Conservation (phyloP, 2,797 vertebrate genomes). For the Cynopterus sphinx region DNA sequence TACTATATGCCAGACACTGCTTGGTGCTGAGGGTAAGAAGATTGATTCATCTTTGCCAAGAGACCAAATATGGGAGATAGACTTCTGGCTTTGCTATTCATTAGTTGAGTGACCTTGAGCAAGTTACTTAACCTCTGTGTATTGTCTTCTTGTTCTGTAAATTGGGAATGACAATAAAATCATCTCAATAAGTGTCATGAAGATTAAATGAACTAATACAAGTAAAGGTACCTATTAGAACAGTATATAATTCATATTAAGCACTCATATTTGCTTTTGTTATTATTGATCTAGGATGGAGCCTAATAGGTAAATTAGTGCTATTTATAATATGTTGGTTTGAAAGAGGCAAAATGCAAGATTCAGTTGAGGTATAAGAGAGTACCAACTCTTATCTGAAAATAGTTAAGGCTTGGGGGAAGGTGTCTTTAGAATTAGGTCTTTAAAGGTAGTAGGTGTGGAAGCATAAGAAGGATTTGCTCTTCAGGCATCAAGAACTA, state of each 20-base stretch:
- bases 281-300: neutral
- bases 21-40: neutral
- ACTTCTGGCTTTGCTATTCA: neutral
- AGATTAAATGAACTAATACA: neutral
- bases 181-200: neutral
- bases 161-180: neutral
- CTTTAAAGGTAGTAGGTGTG: neutral
- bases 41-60: neutral
- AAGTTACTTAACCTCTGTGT: neutral
- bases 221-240: neutral
- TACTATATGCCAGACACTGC: neutral
- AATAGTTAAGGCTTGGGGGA: neutral
- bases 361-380: neutral
- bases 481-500: neutral
- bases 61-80: neutral
- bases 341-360: neutral
- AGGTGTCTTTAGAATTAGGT: conserved; percentile 8
- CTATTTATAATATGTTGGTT: neutral
- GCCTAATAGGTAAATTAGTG: neutral
- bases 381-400: neutral
- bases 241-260: neutral
- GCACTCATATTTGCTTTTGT: neutral
- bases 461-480: neutral
- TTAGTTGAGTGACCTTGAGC: neutral
- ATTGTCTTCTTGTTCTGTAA: neutral